Base-by-base conservation (phyloP, 2,888 invertebrate species). In the Auanema sp. region DNA sequence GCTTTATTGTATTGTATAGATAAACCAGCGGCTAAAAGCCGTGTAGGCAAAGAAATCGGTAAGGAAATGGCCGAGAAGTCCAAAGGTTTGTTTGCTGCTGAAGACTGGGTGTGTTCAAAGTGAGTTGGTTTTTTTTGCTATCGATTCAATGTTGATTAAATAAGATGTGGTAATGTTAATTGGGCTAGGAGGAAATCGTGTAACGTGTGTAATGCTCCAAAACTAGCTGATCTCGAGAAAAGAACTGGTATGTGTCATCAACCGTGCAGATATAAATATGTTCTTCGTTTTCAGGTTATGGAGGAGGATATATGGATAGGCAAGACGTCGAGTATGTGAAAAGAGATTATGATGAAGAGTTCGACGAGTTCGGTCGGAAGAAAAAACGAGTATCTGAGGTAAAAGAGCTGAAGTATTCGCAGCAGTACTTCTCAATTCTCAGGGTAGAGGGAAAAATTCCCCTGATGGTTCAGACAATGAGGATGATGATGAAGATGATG, bases 31-130 rank as follows among this genome's bases (percentile, higher is more conserved):
- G 64, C 76, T 0, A 80, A 77, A 58, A 69, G 65, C 42, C 63
- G 64, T n/a, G 64, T 58, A 50, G 86, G 95, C 0, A 92, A 92
- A 65, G 97, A 97, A 87, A 96, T 98, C 78, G 98, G 98, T 3
- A 97, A 97, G 87, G 92, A 91, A 23, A 93, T 95, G 42, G 98
- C 98, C 0, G 98, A 98, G 85, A 97, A 97, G 86, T 81, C 82
- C 33, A 81, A 82, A 60, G 95, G 95, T n/a, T 87, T 95, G 66
- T 90, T 91, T 85, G 93, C 93, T 86, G 97, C 98, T 43, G 97
- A 98, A 85, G 98, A 98, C 86, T 98, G 98, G 98, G 93, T 95
- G 84, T 98, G 98, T 85, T 93, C 92, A 86, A 96, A 96, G 88
- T 88, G 50, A 58, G 76, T 66, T 68, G 67, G 54, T 42, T 54